Conservation (phyloP, 35 echinoderm and acorn worm species). For the Heliocidaris tuberculata region DNA sequence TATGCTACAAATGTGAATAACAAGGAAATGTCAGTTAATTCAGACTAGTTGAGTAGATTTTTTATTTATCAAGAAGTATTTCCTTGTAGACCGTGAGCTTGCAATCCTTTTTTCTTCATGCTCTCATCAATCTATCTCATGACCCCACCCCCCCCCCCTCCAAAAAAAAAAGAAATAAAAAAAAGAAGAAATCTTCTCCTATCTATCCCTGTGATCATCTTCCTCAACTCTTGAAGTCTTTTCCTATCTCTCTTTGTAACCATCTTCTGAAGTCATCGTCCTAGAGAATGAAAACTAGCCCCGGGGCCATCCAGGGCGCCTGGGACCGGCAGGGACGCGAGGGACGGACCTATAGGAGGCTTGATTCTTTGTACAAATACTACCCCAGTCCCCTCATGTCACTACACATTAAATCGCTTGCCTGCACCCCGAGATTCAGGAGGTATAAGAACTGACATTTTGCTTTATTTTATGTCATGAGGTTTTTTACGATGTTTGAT, state of each 20-base stretch:
- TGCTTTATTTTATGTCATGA: background rate
- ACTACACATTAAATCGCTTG: background rate
- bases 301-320: background rate
- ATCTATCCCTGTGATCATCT: background rate
- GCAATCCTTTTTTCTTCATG: too few relatives aligned
- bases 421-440: background rate
- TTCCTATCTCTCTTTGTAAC: background rate
- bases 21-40: too few relatives aligned
- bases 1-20: too few relatives aligned
- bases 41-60: too few relatives aligned
- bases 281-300: conserved; percentile 11
- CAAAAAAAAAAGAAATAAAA: too few relatives aligned
- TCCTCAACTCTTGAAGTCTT: background rate
- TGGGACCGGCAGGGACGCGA: background rate
- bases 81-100: too few relatives aligned
- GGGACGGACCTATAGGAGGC: background rate
- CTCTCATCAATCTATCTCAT: too few relatives aligned
- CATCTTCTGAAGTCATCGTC: background rate
- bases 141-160: too few relatives aligned
- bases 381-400: background rate
- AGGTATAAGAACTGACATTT: background rate
- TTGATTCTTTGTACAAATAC: background rate
- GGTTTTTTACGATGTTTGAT: background rate
- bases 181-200: background rate
- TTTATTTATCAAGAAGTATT: too few relatives aligned